A percentile compares a stretch with the other conserved stretches of the same genome.
phyloP scores from a whole-genome alignment of 2,113 vertebrate genomes.

The Phaethornis superciliosus region DNA sequence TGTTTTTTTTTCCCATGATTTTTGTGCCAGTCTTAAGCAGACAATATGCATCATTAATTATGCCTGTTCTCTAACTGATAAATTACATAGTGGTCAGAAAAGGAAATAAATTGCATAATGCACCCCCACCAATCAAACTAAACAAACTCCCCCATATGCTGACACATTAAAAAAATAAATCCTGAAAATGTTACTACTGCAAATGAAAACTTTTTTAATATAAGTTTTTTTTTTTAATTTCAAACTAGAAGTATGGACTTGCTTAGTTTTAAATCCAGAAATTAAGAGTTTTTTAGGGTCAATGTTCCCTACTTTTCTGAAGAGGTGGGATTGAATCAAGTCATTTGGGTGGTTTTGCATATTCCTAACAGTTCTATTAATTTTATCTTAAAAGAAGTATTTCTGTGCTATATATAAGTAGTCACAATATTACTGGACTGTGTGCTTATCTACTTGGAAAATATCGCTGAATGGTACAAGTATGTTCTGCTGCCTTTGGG shows the following conservation, averaged over 20 bases:
- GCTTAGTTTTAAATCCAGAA: background rate
- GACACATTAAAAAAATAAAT: background rate
- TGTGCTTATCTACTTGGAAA: background rate
- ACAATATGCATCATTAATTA: background rate
- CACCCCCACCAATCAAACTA: background rate
- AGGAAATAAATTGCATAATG: background rate
- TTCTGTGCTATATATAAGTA: background rate
- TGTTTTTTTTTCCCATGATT: background rate
- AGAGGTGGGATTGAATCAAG: background rate
- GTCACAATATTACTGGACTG: background rate
- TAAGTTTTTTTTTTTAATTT: background rate
- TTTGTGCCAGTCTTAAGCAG: background rate
- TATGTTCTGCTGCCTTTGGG: background rate
- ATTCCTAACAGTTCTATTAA: background rate
- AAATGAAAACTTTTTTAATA: background rate
- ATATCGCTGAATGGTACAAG: background rate
- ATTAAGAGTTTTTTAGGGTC: background rate
- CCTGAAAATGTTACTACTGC: background rate
- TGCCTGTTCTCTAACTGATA: background rate
- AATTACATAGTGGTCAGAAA: background rate
- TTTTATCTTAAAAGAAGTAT: background rate
- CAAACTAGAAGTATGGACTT: background rate
- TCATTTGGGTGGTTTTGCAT: background rate
- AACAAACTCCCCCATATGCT: background rate
- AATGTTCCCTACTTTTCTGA: background rate